phyloP scores from a whole-genome alignment of 1,140 invertebrate genomes.

The Drosophila oshimai region DNA sequence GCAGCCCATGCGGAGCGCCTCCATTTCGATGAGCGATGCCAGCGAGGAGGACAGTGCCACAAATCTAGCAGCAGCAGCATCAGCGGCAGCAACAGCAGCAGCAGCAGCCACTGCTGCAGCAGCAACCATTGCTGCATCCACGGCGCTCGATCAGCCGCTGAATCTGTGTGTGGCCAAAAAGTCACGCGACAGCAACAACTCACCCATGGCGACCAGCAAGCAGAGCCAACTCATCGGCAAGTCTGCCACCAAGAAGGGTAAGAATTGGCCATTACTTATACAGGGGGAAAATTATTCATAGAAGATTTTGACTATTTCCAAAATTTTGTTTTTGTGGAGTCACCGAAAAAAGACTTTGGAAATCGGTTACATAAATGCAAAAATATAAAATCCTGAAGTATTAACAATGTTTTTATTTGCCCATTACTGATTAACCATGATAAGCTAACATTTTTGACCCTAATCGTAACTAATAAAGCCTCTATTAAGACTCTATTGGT shows the following conservation, averaged over 20 bases:
- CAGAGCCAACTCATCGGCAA: constrained; percentile 50
- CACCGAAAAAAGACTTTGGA: too few relatives aligned
- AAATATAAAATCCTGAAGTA: too few relatives aligned
- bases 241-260: constrained; percentile 57
- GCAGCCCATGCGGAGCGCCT: constrained; percentile 60
- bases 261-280: constrained; percentile 1
- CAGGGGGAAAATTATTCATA: not conserved
- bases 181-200: constrained; percentile 58
- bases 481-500: too few relatives aligned
- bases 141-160: constrained; percentile 73
- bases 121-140: not conserved
- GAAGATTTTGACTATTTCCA: too few relatives aligned
- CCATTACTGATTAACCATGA: too few relatives aligned
- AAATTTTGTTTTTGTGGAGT: too few relatives aligned
- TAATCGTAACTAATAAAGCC: too few relatives aligned
- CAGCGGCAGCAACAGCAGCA: not conserved
- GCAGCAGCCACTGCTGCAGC: not conserved
- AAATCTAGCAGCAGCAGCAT: not conserved
- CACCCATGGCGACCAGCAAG: constrained; percentile 56
- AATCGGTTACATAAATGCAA: too few relatives aligned
- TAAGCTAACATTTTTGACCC: too few relatives aligned
- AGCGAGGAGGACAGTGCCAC: constrained; percentile 69
- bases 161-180: constrained; percentile 81
- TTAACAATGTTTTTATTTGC: too few relatives aligned
- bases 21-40: constrained; percentile 76